phyloP scores from a whole-genome alignment of 2,888 invertebrate genomes.

The Drosophila prolongata region DNA sequence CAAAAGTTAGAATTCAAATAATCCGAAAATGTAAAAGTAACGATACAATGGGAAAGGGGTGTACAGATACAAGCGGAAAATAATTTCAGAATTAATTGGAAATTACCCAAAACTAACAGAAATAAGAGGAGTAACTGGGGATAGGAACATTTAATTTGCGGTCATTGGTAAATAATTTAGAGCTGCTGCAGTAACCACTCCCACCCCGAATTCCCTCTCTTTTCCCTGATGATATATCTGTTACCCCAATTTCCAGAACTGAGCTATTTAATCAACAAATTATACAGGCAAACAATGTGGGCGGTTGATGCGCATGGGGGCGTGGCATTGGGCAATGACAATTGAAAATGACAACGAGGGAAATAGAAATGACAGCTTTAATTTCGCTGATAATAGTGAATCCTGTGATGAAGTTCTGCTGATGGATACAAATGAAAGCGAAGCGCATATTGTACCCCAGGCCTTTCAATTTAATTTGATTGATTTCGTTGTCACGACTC shows the following conservation, averaged over 20 bases:
- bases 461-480: constrained; percentile 7
- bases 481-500: constrained; percentile 2
- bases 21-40: background rate
- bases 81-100: constrained; percentile 29
- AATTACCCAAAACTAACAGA: constrained; percentile 13
- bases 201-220: background rate
- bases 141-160: constrained; percentile 39
- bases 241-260: constrained; percentile 10
- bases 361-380: constrained; percentile 14
- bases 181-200: constrained; percentile 26
- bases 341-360: constrained; percentile 15
- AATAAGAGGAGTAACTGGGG: background rate
- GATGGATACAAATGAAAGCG: background rate
- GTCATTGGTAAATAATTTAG: constrained; percentile 46
- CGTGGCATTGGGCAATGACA: constrained; percentile 9
- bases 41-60: background rate
- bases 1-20: constrained; percentile 16
- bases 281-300: constrained; percentile 32
- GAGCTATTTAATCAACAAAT: constrained; percentile 41
- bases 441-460: background rate
- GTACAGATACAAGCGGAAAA: constrained; percentile 1
- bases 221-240: constrained; percentile 5
- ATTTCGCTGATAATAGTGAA: constrained; percentile 1
- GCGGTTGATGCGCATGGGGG: constrained; percentile 2
- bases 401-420: background rate